phyloP scores from a whole-genome alignment of 2,113 vertebrate genomes.

The Bufo bufo region DNA sequence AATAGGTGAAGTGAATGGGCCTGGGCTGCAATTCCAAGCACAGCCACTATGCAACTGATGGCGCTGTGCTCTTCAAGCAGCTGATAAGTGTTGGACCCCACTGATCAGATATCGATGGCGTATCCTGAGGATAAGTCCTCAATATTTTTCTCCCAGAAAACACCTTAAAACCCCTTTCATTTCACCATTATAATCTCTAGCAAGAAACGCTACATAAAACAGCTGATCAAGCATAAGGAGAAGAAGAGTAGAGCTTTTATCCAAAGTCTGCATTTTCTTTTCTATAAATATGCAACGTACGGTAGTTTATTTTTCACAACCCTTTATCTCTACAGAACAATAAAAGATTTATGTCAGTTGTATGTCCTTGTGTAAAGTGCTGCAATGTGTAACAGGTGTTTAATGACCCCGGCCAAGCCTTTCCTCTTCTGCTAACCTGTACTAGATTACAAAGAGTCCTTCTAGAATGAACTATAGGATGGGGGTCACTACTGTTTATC shows the following conservation, averaged over 20 bases:
- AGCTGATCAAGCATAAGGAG: neutral
- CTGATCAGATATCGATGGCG: too few relatives aligned
- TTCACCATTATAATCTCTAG: neutral
- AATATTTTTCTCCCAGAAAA: too few relatives aligned
- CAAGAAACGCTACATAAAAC: neutral
- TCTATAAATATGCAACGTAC: neutral
- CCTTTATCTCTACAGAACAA: neutral
- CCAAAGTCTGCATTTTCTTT: neutral
- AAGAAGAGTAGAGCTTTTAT: neutral
- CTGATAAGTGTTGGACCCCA: too few relatives aligned
- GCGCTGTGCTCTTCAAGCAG: too few relatives aligned
- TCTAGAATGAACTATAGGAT: neutral
- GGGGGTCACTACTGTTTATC: constrained; percentile 29
- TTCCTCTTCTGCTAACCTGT: neutral
- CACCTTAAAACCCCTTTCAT: too few relatives aligned
- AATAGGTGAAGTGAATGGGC: too few relatives aligned
- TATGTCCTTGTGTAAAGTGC: neutral
- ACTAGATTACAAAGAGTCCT: neutral
- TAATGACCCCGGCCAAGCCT: constrained; percentile 9
- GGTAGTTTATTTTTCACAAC: neutral
- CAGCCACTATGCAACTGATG: too few relatives aligned
- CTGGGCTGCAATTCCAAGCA: too few relatives aligned
- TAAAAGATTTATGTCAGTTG: neutral
- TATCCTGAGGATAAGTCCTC: too few relatives aligned
- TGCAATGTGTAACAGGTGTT: constrained; percentile 33